Evolutionary conservation across 2,888 invertebrate genomes (phyloP), one percentile per base, ranked within the genome.

Genomic region (Chymomyza procnemis): DNA sequence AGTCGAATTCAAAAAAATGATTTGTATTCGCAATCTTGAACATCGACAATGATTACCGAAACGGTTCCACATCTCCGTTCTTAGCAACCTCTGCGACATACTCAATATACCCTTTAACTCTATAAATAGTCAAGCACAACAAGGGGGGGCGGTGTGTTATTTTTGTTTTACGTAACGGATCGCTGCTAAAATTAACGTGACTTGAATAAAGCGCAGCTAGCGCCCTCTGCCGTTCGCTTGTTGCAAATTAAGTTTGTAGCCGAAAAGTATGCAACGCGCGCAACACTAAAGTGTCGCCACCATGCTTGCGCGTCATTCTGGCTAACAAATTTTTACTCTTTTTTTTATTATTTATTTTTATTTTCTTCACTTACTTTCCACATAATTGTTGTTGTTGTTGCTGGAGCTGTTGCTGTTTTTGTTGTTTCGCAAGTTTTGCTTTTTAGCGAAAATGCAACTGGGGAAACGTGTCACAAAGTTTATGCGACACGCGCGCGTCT

Each of bases 381-480:
- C 34, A 41, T 12, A 41, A 41, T 41, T 12, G 12, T 12, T 12
- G 34, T 50, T 50, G 16, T 50, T 50, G 16, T 50, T 47, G 47
- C 16, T 47, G 14, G 4, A 16, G 47, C 1, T 52, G 18, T 19
- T 4, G 47, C 19, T 52, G 22, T 18, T 55, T 55, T 55, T 22
- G 9, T 55, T 55, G 14, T 55, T 21, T 55, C 30, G 19, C 50
- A 50, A 50, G 50, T 50, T 50, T 50, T 50, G n/a, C 50, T 19
- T 50, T 50, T 50, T 50, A 21, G 19, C 54, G 12, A 73, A 80
- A 85, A 69, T 81, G 85, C 81, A 81, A 82, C 81, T 80, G 76
- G 82, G 85, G 80, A 81, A 81, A 81, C 81, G 81, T 81, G 81
- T 81, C 81, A 81, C 71, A 81, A 81, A 81, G 79, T 82, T 82